phyloP scores from a whole-genome alignment of 2,797 vertebrate genomes.

The Morelia viridis region DNA sequence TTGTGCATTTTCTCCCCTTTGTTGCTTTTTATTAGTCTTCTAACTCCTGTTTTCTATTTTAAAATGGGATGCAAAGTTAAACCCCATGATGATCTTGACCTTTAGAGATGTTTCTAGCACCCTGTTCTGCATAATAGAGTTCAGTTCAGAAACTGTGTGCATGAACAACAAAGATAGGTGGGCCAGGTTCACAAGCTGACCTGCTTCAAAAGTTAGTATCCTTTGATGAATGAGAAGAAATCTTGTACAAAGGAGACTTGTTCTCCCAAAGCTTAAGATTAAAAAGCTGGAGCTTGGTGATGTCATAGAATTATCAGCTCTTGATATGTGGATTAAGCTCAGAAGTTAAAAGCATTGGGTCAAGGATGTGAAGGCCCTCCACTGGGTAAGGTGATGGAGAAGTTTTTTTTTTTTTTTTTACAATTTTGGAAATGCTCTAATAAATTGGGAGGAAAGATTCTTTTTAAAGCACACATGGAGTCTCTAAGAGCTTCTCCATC shows the following conservation, averaged over 20 bases:
- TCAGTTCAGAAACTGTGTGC: rapidly evolving
- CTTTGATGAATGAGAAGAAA: no score
- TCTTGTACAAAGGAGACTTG: no score
- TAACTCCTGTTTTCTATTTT: conserved; percentile 62
- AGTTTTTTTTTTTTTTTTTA: not conserved
- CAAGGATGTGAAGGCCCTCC: not conserved
- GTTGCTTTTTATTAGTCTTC: conserved; percentile 64
- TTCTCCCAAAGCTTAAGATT: not conserved
- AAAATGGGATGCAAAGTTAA: conserved; percentile 50
- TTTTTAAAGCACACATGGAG: not conserved
- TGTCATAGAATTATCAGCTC: not conserved
- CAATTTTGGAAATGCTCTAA: no score
- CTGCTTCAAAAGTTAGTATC: no score
- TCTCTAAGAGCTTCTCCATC: not conserved
- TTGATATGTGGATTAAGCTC: not conserved
- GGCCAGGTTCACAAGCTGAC: not conserved
- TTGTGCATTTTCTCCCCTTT: conserved; percentile 40
- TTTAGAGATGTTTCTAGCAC: conserved; percentile 55
- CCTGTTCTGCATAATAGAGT: not conserved
- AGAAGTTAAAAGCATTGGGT: not conserved
- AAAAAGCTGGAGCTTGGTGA: not conserved
- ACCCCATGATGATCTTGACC: conserved; percentile 40
- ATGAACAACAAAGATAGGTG: not conserved
- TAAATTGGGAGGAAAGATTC: not conserved
- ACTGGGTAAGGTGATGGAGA: not conserved